Percentiles rank a stretch among this genome's conserved stretches.
These are phyloP conservation scores for Temnothorax longispinosus DNA, from an alignment of 1,140 invertebrate genomes.

Conservation along the genomic window DNA sequence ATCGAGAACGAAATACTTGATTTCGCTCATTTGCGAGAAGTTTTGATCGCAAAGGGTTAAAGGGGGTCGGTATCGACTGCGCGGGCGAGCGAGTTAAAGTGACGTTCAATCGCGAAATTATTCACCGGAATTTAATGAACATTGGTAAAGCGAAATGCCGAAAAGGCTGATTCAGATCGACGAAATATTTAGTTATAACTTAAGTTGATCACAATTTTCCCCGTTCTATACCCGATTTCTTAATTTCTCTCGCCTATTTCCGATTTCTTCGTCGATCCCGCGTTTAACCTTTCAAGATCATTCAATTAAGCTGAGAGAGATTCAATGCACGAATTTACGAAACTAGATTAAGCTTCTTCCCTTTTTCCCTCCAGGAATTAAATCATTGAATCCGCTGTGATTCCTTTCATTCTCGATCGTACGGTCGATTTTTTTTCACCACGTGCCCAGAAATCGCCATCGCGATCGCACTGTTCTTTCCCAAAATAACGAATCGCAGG, in stretches of 20 bases:
- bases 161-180: not conserved
- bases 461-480: not conserved
- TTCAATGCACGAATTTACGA: not conserved
- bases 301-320: not conserved
- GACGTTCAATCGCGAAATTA: not conserved
- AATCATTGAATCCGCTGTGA: not conserved
- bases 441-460: not conserved
- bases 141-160: not conserved
- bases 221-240: not conserved
- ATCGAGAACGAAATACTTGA: not conserved
- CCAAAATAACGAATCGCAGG: conserved; percentile 25
- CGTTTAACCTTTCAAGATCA: not conserved
- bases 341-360: not conserved
- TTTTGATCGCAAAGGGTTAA: not conserved
- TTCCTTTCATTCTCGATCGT: not conserved
- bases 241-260: not conserved
- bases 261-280: not conserved
- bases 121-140: not conserved
- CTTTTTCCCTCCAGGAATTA: not conserved
- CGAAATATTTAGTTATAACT: not conserved
- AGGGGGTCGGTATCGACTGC: not conserved
- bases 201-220: not conserved
- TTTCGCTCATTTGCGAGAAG: not conserved
- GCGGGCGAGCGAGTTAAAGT: not conserved
- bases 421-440: not conserved